These are phyloP conservation scores for Eunapius fragilis DNA, from an alignment of 37 sponge, comb jelly and placozoan species.

Conservation along the genomic window DNA sequence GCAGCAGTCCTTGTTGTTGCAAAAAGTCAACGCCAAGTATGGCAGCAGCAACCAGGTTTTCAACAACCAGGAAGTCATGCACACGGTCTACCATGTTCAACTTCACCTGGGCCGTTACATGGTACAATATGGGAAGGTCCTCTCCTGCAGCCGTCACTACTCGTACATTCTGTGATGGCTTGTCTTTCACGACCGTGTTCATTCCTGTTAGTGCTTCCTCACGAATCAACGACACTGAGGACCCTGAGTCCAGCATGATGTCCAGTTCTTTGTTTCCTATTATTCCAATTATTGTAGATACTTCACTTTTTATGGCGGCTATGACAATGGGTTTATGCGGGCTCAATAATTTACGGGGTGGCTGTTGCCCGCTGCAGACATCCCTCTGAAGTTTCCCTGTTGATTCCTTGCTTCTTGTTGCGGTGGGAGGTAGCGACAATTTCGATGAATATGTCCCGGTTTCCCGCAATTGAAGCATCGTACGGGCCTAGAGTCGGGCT, in stretches of 20 bases:
- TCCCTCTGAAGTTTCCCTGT: conserved; percentile 58
- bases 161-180: background rate
- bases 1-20: conserved; percentile 19
- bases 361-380: conserved; percentile 33
- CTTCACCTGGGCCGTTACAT: conserved; percentile 27
- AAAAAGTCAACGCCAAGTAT: conserved; percentile 69
- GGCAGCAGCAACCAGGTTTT: conserved; percentile 46
- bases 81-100: conserved; percentile 25
- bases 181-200: background rate
- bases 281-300: conserved; percentile 6
- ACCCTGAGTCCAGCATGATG: conserved; percentile 58
- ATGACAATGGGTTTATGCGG: conserved; percentile 10
- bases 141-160: conserved; percentile 68
- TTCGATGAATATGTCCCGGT: conserved; percentile 8
- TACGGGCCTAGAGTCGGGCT: background rate
- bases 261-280: conserved; percentile 22
- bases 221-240: conserved; percentile 40
- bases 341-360: conserved; percentile 13
- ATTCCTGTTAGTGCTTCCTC: background rate
- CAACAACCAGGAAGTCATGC: conserved; percentile 61
- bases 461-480: conserved; percentile 13
- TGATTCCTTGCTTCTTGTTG: background rate
- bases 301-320: conserved; percentile 6
- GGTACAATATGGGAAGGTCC: conserved; percentile 25
- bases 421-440: conserved; percentile 15